Evolutionary conservation across 2,797 vertebrate species (phyloP), one percentile per base, ranked within the genome.

Genomic region (Pristis pectinata): DNA sequence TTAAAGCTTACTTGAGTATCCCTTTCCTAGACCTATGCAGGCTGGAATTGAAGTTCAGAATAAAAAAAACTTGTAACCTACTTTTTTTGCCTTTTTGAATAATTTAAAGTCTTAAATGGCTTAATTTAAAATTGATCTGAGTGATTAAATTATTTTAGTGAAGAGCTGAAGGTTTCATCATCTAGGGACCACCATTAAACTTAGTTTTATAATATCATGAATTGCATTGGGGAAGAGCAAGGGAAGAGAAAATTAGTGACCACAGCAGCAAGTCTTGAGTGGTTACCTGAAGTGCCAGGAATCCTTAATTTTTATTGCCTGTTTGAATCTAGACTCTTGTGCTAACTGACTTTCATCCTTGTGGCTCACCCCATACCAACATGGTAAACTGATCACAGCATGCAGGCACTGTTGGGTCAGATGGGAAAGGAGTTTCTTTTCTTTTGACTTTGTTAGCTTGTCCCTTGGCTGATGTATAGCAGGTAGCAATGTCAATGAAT

Each of bases 321-420:
- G n/a, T 91, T 91, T 19, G 13, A 91, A 37, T 91, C 59, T 17
- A 13, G 85, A 59, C 53, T 89, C 44, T 56, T 91, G 85, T 89
- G 85, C 56, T 61, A 56, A n/a, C 13, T n/a, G 17, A 30, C 56
- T 37, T 85, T 85, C 53, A 89, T 2, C 59, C 59, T 41, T 10
- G 10, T 37, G 8, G 61, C 61, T 91, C n/a, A 41, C 59, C 87
- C 59, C 85, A 59, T 67, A 67, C n/a, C 34, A 41, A 41, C 79
- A 67, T 19, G 4, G 59, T 91, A 91, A 91, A 37, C 87, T 91
- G 87, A 91, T 61, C 87, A 67, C 87, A 91, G 87, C 87, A 91
- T 91, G 87, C 87, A 67, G 87, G 87, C 87, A 91, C 87, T 67
- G 59, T 91, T 91, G 87, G 87, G 61, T 91, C 87, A 91, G 87